phyloP scores from a whole-genome alignment of 1,140 invertebrate species.

The Heliconius melpomene region DNA sequence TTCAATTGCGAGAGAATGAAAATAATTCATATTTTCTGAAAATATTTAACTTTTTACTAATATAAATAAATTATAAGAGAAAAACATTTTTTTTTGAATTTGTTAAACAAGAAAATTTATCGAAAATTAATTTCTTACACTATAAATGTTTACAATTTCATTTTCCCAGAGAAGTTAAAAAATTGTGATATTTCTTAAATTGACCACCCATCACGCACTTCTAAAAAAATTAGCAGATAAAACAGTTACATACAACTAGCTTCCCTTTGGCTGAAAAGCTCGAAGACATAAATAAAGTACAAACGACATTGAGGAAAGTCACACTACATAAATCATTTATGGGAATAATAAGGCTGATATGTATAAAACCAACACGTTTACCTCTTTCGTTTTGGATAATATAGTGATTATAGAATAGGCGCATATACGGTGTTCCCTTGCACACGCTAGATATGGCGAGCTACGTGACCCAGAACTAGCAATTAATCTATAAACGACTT shows the following conservation, averaged over 20 bases:
- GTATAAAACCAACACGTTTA: constrained; percentile 25
- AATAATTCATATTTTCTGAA: too few species aligned
- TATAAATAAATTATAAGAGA: too few species aligned
- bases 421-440: constrained; percentile 46
- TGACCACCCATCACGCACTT: background rate
- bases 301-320: background rate
- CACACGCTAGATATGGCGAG: constrained; percentile 37
- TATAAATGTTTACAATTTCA: too few species aligned
- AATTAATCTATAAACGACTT: background rate
- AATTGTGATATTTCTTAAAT: too few species aligned
- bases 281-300: background rate
- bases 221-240: background rate
- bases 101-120: too few species aligned
- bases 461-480: constrained; percentile 41
- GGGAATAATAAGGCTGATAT: constrained; percentile 4
- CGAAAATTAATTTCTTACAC: too few species aligned
- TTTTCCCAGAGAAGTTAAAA: too few species aligned
- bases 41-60: too few species aligned
- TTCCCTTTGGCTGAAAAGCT: background rate
- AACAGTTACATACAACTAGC: too few species aligned
- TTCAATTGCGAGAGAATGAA: too few species aligned
- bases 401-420: constrained; percentile 38
- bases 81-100: too few species aligned
- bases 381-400: constrained; percentile 41
- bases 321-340: background rate